These are phyloP conservation scores for Lasioglossum albipes DNA, from an alignment of 1,140 invertebrate genomes.

Conservation along the genomic window DNA sequence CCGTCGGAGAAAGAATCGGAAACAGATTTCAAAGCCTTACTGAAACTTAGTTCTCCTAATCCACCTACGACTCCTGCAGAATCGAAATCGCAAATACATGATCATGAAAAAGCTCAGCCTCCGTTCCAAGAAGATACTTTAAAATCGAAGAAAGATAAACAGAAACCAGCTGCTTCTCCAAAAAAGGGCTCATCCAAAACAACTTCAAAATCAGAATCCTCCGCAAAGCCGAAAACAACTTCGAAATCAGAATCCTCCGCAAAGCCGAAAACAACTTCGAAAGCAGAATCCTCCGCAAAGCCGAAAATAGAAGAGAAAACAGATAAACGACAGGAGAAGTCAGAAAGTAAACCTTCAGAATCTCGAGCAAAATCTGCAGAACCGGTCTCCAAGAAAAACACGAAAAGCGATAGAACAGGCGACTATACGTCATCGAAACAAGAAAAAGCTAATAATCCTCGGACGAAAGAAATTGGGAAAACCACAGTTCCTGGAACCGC, in stretches of 20 bases:
- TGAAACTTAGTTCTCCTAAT: slow-evolving; percentile 50
- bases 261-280: no score
- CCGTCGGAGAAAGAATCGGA: slow-evolving; percentile 38
- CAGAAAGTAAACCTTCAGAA: background rate
- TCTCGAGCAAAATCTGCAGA: no score
- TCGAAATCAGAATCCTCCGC: no score
- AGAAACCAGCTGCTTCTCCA: background rate
- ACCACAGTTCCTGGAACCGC: background rate
- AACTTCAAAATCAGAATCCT: background rate
- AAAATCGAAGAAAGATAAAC: background rate
- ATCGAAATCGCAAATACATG: background rate
- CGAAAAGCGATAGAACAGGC: background rate
- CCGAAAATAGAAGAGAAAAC: background rate
- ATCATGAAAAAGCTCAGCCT: background rate
- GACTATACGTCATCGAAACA: background rate
- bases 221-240: background rate
- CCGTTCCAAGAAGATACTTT: background rate
- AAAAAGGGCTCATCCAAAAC: no score
- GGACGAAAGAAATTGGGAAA: background rate
- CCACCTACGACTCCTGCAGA: background rate
- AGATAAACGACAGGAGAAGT: background rate
- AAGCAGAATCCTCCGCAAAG: background rate
- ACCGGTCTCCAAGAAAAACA: background rate
- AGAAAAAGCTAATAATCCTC: background rate
- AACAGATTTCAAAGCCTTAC: slow-evolving; percentile 49